Evolutionary conservation across 2,888 invertebrate genomes (phyloP), one percentile per base, ranked within the genome.

Genomic region (Mylabris sibirica): DNA sequence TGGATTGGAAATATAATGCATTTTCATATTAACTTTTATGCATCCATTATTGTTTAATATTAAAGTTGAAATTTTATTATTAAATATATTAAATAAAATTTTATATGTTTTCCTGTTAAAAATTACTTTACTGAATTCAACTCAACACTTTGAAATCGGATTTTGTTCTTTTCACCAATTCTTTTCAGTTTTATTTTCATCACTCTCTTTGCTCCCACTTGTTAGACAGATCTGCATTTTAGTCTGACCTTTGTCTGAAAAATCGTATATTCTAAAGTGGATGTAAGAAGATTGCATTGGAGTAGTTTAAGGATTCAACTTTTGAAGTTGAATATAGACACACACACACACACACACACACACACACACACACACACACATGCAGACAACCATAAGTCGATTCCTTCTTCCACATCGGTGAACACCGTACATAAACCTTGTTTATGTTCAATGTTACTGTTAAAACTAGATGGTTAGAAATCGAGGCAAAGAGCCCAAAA

Each of bases 241-340:
- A 24, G 22, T 53, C 24, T 53, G 53, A 53, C 53, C 53, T 53
- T 24, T 53, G 53, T 24, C 24, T 53, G 53, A 53, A 53, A 53
- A 53, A 53, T 53, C 53, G 53, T 53, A 53, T 59, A 63, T 62
- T 68, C 38, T 59, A 68, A 67, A 67, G 67, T 67, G 64, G 67
- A 67, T 64, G 64, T 67, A 67, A 67, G 67, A 49, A 67, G 67
- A 67, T 67, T 67, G 67, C 24, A 53, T 3, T 24, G 22, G 53
- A 53, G 53, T 53, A 53, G 53, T 53, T 53, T 53, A 53, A 53
- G 53, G 53, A 53, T 53, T 53, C 53, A 34, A 63, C 63, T 63
- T 67, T 64, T 64, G 35, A 67, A 67, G 67, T 67, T 61, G 61
- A 59, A 59, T 63, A 63, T 8, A 44, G n/a, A 30, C 30, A 30